Evolutionary conservation across 2,888 invertebrate species (phyloP).

Genomic region (Melanotus villosus): DNA sequence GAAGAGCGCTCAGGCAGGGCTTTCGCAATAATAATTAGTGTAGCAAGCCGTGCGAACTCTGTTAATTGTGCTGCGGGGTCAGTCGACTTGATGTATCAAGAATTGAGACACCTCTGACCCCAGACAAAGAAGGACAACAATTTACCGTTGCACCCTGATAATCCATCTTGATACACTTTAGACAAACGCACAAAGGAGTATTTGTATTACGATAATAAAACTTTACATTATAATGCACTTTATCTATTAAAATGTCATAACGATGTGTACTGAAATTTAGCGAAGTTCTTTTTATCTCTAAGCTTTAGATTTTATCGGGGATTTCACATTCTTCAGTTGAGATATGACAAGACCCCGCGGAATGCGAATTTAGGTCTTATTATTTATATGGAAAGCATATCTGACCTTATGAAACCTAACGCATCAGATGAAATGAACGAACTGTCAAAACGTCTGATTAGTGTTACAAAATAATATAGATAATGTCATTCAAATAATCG

Average conservation of each 20-base stretch:
- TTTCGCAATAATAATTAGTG: slow-evolving; percentile 25
- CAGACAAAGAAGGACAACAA: slow-evolving; percentile 17
- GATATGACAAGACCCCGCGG: background rate
- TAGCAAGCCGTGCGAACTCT: slow-evolving; percentile 32
- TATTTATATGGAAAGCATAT: background rate
- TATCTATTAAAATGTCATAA: slow-evolving; percentile 25
- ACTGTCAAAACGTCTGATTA: too few species aligned
- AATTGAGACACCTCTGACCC: slow-evolving; percentile 39
- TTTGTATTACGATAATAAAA: slow-evolving; percentile 25
- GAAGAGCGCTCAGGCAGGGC: slow-evolving; percentile 17
- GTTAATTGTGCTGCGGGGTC: slow-evolving; percentile 33
- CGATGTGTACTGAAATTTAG: slow-evolving; percentile 13
- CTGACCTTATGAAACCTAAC: too few species aligned
- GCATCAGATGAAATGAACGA: too few species aligned
- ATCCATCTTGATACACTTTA: slow-evolving; percentile 20
- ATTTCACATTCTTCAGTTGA: background rate
- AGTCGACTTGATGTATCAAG: slow-evolving; percentile 29
- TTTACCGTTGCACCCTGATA: slow-evolving; percentile 34
- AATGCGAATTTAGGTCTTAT: background rate
- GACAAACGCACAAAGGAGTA: slow-evolving; percentile 23
- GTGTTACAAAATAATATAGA: too few species aligned
- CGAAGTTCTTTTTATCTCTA: background rate
- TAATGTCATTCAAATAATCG: too few species aligned
- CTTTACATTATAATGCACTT: slow-evolving; percentile 31
- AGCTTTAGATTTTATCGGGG: slow-evolving; percentile 1